Base-by-base conservation (phyloP, 2,113 vertebrate species). In the Reinhardtius hippoglossoides region DNA sequence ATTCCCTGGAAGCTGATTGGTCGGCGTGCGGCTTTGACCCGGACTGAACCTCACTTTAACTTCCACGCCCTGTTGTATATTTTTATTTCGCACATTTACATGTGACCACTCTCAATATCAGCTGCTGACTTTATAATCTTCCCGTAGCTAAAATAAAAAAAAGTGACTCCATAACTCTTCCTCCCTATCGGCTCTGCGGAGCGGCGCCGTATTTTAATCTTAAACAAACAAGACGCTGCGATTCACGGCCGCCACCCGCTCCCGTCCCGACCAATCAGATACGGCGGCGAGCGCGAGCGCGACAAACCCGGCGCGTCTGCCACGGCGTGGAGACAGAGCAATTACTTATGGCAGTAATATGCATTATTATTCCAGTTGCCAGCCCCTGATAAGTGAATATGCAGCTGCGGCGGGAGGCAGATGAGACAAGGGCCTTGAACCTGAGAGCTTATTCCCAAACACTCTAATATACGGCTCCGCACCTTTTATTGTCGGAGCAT, bases 401-500 rank as follows among this genome's bases (percentile, higher is more conserved):
- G 86, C 83, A 83, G 88, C 44, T 12, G 2, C 75, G 67, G 80
- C 44, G 48, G 55, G 65, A 50, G 27, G 85, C 31, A 7, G 31
- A 78, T 37, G 62, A 86, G 85, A 76, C 78, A 15, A 63, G 89
- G 89, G 88, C 94, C 92, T 93, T 94, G 94, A 94, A 92, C 91
- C 86, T 27, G 71, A 80, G 66, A 82, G 86, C 58, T 58, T 76
- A 37, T 85, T 81, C 64, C 55, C 54, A 31, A 59, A 77, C 27
- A 1, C 55, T 35, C 93, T 89, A 92, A 98, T 96, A 95, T 96
- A 97, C 88, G 63, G 95, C 58, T 6, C 13, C 31, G 20, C 91
- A 88, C 90, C 9, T 71, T 95, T 95, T 94, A 96, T 55, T 94
- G 96, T 94, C 95, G 85, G 85, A 23, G 83, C 76, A 86, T 95